Conservation (phyloP, 2,113 vertebrate species). For the Pelvicachromis taeniatus region DNA sequence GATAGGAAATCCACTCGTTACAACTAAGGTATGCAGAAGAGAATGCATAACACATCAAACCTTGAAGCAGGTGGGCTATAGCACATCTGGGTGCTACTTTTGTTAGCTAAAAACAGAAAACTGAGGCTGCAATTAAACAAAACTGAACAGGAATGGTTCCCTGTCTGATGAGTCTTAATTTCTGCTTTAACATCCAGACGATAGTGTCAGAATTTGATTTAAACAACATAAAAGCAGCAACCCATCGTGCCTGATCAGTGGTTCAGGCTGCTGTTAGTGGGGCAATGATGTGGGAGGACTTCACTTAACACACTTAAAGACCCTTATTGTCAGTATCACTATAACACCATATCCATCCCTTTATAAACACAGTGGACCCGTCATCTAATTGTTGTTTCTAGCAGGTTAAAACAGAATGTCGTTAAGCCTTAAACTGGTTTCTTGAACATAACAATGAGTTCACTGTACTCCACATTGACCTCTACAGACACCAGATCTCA, state of each 20-base stretch:
- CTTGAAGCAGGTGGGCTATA: neutral
- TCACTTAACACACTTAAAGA: neutral
- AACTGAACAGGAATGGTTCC: neutral
- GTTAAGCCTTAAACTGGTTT: fast-evolving
- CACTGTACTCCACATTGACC: neutral
- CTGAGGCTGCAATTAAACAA: neutral
- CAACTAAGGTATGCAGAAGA: neutral
- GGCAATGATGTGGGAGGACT: neutral
- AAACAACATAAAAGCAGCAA: neutral
- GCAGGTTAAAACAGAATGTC: neutral
- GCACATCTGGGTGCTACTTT: neutral
- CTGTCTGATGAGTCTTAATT: neutral
- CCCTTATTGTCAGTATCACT: neutral
- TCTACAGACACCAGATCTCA: neutral
- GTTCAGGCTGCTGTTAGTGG: neutral
- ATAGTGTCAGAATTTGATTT: neutral
- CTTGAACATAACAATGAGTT: neutral
- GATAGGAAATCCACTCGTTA: neutral
- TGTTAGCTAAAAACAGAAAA: neutral
- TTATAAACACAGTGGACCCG: neutral
- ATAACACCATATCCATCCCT: fast-evolving
- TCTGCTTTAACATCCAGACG: neutral
- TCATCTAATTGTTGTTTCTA: neutral
- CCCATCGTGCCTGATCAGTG: fast-evolving
- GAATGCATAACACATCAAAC: neutral